Conservation (phyloP, 2,797 vertebrate genomes). For the Peromyscus eremicus region DNA sequence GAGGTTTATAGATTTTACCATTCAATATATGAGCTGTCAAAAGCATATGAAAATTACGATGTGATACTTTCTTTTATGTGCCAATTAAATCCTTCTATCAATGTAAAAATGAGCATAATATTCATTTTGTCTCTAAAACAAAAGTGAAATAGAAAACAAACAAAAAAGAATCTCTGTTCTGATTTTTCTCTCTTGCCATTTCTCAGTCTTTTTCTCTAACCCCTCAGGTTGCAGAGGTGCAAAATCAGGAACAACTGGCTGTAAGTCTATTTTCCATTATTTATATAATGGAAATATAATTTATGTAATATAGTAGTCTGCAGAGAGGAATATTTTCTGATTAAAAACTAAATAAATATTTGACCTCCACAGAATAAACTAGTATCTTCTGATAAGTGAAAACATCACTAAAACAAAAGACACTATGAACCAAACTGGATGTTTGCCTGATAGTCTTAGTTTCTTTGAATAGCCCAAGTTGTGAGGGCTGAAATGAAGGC, state of each 20-base stretch:
- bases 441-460: background rate
- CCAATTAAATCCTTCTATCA: background rate
- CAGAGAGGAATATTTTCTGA: background rate
- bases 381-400: background rate
- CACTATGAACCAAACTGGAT: background rate
- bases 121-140: background rate
- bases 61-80: background rate
- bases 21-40: slow-evolving; percentile 2
- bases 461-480: background rate
- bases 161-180: background rate
- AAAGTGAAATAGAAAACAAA: background rate
- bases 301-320: background rate
- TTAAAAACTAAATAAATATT: slow-evolving; percentile 26
- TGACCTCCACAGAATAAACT: background rate
- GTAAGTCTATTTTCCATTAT: slow-evolving; percentile 71
- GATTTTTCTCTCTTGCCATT: background rate
- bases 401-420: background rate
- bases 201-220: slow-evolving; percentile 2
- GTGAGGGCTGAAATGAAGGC: background rate
- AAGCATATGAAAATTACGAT: background rate
- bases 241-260: slow-evolving; percentile 49
- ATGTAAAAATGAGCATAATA: slow-evolving; percentile 27
- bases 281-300: slow-evolving; percentile 9
- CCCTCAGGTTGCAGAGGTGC: slow-evolving; percentile 60
- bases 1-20: background rate